Evolutionary conservation across 1,140 invertebrate species (phyloP).

Genomic region (Bombus cullumanus): DNA sequence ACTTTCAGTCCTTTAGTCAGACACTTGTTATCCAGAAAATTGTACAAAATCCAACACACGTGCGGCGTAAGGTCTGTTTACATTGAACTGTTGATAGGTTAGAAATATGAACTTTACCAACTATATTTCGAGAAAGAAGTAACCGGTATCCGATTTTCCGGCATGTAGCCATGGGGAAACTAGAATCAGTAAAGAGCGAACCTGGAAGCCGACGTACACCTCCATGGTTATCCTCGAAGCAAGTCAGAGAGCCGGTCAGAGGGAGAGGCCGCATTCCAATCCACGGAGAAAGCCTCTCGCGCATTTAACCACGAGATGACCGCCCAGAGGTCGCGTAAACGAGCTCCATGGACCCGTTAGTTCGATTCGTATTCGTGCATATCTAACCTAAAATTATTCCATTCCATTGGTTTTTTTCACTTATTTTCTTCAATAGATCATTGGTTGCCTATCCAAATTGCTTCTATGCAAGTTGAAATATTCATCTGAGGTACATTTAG

Average conservation of each 20-base stretch:
- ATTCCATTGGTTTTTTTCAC: neutral
- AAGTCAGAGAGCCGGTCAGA: conserved; percentile 45
- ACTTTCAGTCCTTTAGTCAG: no score
- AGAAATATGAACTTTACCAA: neutral
- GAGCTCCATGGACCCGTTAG: conserved; percentile 48
- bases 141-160: conserved; percentile 14
- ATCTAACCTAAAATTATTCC: conserved; percentile 47
- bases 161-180: neutral
- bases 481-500: neutral
- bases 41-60: neutral
- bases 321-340: conserved; percentile 54
- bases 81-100: neutral
- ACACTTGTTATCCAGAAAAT: neutral
- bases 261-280: conserved; percentile 74
- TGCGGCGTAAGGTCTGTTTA: neutral
- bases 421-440: neutral
- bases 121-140: neutral
- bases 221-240: conserved; percentile 37
- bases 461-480: neutral
- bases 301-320: conserved; percentile 62
- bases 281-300: conserved; percentile 76
- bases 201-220: conserved; percentile 59
- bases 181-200: conserved; percentile 30
- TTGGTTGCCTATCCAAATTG: neutral
- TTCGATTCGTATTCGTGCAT: conserved; percentile 20